Evolutionary conservation across 2,888 invertebrate genomes (phyloP), one percentile per base, ranked within the genome.

Genomic region (Saturnia japonica): DNA sequence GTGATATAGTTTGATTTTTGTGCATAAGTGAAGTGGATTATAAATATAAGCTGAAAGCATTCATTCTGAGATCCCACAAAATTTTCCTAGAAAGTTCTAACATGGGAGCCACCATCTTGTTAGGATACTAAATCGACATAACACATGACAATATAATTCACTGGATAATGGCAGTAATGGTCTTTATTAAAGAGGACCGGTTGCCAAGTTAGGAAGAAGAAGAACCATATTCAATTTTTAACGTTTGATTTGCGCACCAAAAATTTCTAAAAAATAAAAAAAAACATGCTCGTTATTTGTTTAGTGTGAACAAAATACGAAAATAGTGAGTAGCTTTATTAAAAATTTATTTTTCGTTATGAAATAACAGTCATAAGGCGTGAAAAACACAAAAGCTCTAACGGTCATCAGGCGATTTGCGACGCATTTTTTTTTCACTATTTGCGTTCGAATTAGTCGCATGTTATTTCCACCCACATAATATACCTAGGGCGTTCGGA

Each of bases 401-500:
- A 80, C 77, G 76, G 75, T 74, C 75, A 64, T 73, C 72, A 74
- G 71, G 73, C 72, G 2, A 68, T 72, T 78, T 77, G 77, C 75
- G 74, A 72, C 74, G 76, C 71, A 72, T 64, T 64, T 40, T n/a
- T 40, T 60, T 64, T 64, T 19, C 64, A 40, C 40, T 40, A 64
- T 74, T 68, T 70, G 68, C 70, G 66, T 70, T 67, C 45, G 77
- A 45, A 78, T 80, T 78, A 78, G 77, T 74, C 73, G 76, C 76
- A 73, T 81, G 78, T 75, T 78, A 80, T 76, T 78, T 75, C 75
- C 80, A 81, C 79, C 81, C 81, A 79, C 79, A 79, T 74, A 83
- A 28, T 28, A 85, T 95, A 97, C 97, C 97, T 96, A 97, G 95
- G 84, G 97, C 97, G 84, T 97, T 97, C 72, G 97, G 98, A 82